A percentile compares a stretch with the other conserved stretches of the same genome.
Conservation (phyloP, 2,113 vertebrate species). For the Amazona guildingii region DNA sequence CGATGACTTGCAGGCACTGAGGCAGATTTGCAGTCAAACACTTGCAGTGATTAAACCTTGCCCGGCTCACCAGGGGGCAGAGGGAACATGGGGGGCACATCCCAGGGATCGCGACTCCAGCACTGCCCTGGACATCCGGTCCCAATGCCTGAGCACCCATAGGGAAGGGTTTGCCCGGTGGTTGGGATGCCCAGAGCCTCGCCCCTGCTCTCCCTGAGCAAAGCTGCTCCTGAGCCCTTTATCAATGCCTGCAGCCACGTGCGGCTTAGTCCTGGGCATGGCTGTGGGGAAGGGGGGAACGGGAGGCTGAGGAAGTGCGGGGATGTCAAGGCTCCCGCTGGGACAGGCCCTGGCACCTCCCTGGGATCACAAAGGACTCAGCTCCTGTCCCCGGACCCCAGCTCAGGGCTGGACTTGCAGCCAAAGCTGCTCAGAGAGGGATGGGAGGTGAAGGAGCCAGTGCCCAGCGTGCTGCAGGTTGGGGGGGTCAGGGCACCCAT, state of each 20-base stretch:
- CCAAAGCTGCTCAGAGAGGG: fast-evolving
- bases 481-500: neutral
- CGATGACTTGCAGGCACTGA: neutral
- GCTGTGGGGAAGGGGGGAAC: neutral
- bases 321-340: neutral
- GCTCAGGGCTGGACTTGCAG: neutral
- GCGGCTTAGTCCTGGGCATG: neutral
- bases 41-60: neutral
- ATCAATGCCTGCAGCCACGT: neutral
- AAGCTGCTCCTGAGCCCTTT: neutral
- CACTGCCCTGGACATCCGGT: neutral
- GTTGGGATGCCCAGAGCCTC: neutral
- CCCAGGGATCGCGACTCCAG: neutral
- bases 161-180: neutral
- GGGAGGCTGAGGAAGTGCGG: neutral
- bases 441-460: neutral
- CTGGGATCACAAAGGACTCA: neutral
- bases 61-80: neutral
- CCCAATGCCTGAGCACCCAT: neutral
- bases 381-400: neutral
- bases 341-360: neutral
- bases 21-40: neutral
- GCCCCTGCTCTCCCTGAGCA: neutral
- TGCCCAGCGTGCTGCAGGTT: neutral
- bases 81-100: neutral